Conservation (phyloP, 2,113 vertebrate species). For the Onychostoma macrolepis region DNA sequence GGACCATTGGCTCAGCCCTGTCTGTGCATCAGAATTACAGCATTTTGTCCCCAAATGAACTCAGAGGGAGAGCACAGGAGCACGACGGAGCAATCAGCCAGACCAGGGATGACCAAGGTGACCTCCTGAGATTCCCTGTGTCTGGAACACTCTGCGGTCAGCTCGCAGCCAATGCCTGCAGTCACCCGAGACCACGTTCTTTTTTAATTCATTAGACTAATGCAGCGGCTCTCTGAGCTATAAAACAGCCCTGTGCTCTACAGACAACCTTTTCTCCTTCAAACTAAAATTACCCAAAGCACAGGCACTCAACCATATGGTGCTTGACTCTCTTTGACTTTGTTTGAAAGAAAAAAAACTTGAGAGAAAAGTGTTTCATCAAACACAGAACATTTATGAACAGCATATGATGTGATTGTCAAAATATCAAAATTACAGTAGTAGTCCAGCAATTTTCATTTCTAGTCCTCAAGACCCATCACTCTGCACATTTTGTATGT, state of each 20-base stretch:
- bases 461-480: not conserved
- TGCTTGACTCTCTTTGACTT: not conserved
- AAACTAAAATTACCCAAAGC: conserved; percentile 21
- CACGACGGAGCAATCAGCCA: not conserved
- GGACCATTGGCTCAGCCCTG: not conserved
- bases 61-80: conserved; percentile 9
- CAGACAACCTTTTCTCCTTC: conserved; percentile 39
- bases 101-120: conserved; percentile 41
- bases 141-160: conserved; percentile 37
- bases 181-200: conserved; percentile 11
- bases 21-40: conserved; percentile 11
- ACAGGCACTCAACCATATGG: not conserved
- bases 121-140: conserved; percentile 28
- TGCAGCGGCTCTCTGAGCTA: not conserved
- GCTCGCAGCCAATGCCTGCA: conserved; percentile 7
- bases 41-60: conserved; percentile 36
- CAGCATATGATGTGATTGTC: not conserved
- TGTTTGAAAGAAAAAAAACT: not conserved
- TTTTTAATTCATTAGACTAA: conserved; percentile 53
- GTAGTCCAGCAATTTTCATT: not conserved
- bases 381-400: not conserved
- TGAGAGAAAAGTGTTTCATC: not conserved
- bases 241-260: conserved; percentile 4
- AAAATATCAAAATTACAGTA: not conserved
- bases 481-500: not conserved